A percentile compares a stretch with the other conserved stretches of the same genome.
Conservation (phyloP, 1,140 invertebrate species). For the Zelostemma sp. region DNA sequence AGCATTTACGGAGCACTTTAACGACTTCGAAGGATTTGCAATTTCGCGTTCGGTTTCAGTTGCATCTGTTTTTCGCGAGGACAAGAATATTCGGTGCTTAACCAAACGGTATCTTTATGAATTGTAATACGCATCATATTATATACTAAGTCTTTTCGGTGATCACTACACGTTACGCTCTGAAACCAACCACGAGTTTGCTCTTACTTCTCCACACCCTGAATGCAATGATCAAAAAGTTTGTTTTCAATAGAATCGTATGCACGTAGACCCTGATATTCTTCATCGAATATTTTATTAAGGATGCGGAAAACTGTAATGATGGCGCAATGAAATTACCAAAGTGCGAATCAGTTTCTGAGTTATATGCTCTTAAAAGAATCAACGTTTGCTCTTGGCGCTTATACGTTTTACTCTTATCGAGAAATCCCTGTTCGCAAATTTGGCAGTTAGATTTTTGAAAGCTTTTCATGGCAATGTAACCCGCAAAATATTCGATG, state of each 20-base stretch:
- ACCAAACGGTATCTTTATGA: not conserved
- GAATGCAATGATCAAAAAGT: not conserved
- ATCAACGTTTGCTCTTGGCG: not conserved
- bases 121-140: not conserved
- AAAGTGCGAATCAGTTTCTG: not conserved
- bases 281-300: not conserved
- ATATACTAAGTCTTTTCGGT: not conserved
- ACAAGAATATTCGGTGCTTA: not conserved
- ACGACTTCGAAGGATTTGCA: no score
- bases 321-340: no score
- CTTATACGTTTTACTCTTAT: not conserved
- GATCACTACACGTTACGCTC: not conserved
- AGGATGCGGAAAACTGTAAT: not conserved
- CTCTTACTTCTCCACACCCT: not conserved
- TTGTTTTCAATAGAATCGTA: not conserved
- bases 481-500: no score
- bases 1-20: no score
- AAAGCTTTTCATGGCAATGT: no score
- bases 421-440: no score
- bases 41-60: no score
- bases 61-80: no score
- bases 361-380: not conserved
- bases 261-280: not conserved
- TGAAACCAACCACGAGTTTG: not conserved
- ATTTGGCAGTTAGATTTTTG: no score